phyloP scores from a whole-genome alignment of 1,140 invertebrate species.

The Heliconius eleuchia region DNA sequence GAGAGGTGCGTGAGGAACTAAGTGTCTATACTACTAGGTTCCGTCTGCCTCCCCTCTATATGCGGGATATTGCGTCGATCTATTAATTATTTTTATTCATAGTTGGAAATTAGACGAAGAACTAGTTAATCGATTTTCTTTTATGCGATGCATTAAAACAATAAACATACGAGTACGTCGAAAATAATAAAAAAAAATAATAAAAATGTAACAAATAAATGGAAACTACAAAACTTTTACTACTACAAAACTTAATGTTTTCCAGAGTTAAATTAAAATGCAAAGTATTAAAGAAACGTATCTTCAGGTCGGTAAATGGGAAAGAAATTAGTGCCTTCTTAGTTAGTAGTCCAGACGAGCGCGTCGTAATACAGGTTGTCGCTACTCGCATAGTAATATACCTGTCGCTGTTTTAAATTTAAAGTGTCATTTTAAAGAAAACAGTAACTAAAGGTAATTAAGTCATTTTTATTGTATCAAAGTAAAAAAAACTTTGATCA shows the following conservation, averaged over 20 bases:
- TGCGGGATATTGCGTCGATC: too few species aligned
- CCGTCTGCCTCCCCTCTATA: too few species aligned
- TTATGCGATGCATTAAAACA: too few species aligned
- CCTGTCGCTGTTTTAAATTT: constrained; percentile 26
- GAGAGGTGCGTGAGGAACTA: too few species aligned
- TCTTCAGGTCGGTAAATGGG: constrained; percentile 28
- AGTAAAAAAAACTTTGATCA: too few species aligned
- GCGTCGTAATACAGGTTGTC: constrained; percentile 37
- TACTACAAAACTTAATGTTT: not conserved
- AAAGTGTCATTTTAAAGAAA: constrained; percentile 6
- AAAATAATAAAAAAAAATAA: not conserved
- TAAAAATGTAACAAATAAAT: too few species aligned
- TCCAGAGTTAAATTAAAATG: not conserved
- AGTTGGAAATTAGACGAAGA: too few species aligned
- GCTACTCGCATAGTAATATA: constrained; percentile 44
- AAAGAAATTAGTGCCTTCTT: constrained; percentile 42
- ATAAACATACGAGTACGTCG: too few species aligned
- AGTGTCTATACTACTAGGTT: too few species aligned
- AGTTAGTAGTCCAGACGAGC: constrained; percentile 49
- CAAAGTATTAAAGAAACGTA: constrained; percentile 12
- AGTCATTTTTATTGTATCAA: too few species aligned
- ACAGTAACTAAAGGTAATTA: not conserved
- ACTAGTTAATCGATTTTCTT: too few species aligned
- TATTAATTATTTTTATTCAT: too few species aligned
- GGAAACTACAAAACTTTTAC: not conserved